Evolutionary conservation across 2,888 invertebrate genomes (phyloP).

Genomic region (Cryptophagus acutangulus): DNA sequence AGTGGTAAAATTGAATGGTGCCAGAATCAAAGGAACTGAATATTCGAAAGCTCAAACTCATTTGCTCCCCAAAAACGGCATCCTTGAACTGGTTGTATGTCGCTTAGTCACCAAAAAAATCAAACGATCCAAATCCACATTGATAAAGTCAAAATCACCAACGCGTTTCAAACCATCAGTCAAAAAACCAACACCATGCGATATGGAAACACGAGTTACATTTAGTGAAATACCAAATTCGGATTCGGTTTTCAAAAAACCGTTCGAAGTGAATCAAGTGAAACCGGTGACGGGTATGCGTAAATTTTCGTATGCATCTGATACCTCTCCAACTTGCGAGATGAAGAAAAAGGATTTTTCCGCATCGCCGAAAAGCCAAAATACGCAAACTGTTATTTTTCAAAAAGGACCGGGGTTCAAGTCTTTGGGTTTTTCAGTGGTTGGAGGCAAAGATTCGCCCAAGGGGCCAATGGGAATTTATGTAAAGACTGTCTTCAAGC

Average conservation of each 20-base stretch:
- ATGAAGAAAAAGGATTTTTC: slow-evolving; percentile 9
- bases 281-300: slow-evolving; percentile 44
- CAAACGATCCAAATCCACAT: slow-evolving; percentile 19
- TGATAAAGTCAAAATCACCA: background rate
- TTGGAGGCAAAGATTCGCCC: slow-evolving; percentile 81
- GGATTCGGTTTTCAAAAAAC: slow-evolving; percentile 25
- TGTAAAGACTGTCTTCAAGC: slow-evolving; percentile 80
- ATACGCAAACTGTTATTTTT: slow-evolving; percentile 51
- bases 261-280: slow-evolving; percentile 8
- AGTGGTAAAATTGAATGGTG: slow-evolving; percentile 84
- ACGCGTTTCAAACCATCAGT: background rate
- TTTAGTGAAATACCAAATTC: slow-evolving; percentile 28
- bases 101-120: slow-evolving; percentile 14
- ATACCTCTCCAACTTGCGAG: background rate
- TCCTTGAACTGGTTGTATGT: slow-evolving; percentile 46
- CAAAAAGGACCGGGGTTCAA: slow-evolving; percentile 79
- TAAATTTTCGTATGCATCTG: slow-evolving; percentile 44
- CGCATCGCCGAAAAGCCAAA: no score
- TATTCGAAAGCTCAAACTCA: slow-evolving; percentile 55
- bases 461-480: slow-evolving; percentile 84
- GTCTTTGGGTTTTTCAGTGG: slow-evolving; percentile 84
- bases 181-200: slow-evolving; percentile 24
- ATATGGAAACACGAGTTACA: slow-evolving; percentile 31
- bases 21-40: slow-evolving; percentile 68
- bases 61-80: slow-evolving; percentile 43